phyloP scores from a whole-genome alignment of 2,113 vertebrate genomes.

The Malurus elegans region DNA sequence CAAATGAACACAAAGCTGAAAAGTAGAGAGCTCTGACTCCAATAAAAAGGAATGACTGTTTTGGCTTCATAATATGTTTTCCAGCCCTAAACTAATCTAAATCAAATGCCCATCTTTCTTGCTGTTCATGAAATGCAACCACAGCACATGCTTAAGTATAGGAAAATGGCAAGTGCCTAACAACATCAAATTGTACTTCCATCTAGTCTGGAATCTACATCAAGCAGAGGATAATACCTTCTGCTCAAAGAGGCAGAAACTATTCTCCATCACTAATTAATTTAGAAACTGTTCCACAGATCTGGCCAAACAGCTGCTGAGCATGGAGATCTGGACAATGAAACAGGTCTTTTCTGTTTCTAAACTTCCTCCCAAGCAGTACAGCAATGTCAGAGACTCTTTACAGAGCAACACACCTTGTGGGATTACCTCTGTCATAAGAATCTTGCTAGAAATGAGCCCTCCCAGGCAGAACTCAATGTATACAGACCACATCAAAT shows the following conservation, averaged over 20 bases:
- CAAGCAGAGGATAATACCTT: conserved; percentile 35
- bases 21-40: conserved; percentile 31
- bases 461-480: background rate
- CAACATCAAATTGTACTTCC: conserved; percentile 36
- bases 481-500: background rate
- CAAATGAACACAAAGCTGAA: conserved; percentile 13
- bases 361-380: background rate
- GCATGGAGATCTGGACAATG: background rate
- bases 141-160: conserved; percentile 19
- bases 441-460: background rate
- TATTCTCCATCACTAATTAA: conserved; percentile 39
- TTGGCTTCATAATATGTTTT: conserved; percentile 40
- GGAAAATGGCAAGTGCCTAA: conserved; percentile 50
- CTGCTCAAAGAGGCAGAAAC: conserved; percentile 47
- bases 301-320: conserved; percentile 48
- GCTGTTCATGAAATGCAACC: conserved; percentile 8
- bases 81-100: conserved; percentile 53
- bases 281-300: background rate
- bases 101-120: conserved; percentile 53
- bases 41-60: conserved; percentile 32
- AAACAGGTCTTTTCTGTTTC: conserved; percentile 13
- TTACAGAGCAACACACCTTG: background rate
- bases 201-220: conserved; percentile 51
- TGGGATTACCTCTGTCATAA: background rate
- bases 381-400: background rate